These are phyloP conservation scores for Planococcus citri DNA, from an alignment of 1,140 invertebrate species.

Conservation along the genomic window DNA sequence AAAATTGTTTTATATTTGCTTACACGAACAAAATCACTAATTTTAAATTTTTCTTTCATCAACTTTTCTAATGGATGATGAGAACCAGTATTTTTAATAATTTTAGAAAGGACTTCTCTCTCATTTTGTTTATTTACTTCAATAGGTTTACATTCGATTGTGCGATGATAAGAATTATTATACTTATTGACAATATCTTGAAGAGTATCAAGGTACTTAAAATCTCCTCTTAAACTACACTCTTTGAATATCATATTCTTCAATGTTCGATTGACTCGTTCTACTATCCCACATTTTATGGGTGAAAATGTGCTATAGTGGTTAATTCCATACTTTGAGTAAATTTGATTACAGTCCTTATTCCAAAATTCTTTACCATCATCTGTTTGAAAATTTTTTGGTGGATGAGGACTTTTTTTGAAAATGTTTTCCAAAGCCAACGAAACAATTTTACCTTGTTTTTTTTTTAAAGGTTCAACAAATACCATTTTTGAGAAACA, in stretches of 20 bases:
- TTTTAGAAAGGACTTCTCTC: background rate
- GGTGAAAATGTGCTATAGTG: slow-evolving; percentile 32
- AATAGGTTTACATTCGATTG: slow-evolving; percentile 31
- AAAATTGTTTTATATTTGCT: too few relatives aligned
- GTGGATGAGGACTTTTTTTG: slow-evolving; percentile 4
- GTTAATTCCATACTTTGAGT: slow-evolving; percentile 31
- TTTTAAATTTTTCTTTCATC: too few relatives aligned
- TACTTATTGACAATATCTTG: slow-evolving; percentile 32
- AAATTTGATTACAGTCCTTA: slow-evolving; percentile 29
- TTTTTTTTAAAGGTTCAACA: slow-evolving; percentile 30
- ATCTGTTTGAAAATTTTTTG: too few relatives aligned
- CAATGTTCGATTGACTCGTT: slow-evolving; percentile 35
- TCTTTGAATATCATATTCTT: slow-evolving; percentile 33
- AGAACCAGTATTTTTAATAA: too few relatives aligned
- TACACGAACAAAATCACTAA: too few relatives aligned
- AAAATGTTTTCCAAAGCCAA: slow-evolving; percentile 28
- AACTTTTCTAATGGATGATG: too few relatives aligned
- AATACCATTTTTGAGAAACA: slow-evolving; percentile 32
- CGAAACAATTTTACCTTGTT: slow-evolving; percentile 28
- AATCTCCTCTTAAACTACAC: slow-evolving; percentile 32
- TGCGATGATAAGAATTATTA: slow-evolving; percentile 33
- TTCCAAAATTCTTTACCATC: slow-evolving; percentile 29
- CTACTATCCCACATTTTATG: slow-evolving; percentile 34
- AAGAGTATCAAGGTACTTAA: slow-evolving; percentile 32
- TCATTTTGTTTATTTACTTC: slow-evolving; percentile 28